Evolutionary conservation across 2,113 vertebrate species (phyloP), one percentile per base, ranked within the genome.

Genomic region (Forbesichthys agassizii): DNA sequence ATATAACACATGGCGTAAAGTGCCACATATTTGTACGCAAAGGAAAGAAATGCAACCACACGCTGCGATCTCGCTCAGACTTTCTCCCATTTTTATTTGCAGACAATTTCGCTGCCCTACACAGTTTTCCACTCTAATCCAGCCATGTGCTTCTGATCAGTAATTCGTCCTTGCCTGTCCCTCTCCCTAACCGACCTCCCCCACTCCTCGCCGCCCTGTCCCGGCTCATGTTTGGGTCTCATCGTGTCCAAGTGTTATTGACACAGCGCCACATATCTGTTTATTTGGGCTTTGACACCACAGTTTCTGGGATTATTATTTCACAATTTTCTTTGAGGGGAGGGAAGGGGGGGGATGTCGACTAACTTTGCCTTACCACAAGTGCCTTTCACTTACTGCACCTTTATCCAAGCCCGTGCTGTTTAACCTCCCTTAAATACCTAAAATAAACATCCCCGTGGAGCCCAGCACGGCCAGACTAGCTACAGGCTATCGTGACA

Each of bases 391-490:
- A 69, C 20, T 49, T 61, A 18, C 53, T 66, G n/a, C 82, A 74
- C 78, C 71, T 78, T 75, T 16, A 33, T 20, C 16, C 59, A 47
- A 63, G 57, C 59, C 61, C 74, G 1, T 48, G 27, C 60, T 47
- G 59, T 65, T 79, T 65, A 73, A 71, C 77, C 72, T 79, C 69
- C 49, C 18, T 63, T 63, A 74, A 71, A 83, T 53, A 78, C 74
- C 67, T 56, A 84, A 84, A 87, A 89, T 71, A 86, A 91, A 87
- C 78, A 84, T 69, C 42, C 64, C 64, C 18, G 12, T 0, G 52
- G 47, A 74, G 67, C 78, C 83, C 62, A 57, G 48, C 67, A 71
- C 71, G 66, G 48, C 52, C 7, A 3, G 66, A 55, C 74, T 73
- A 68, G 27, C 27, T 27, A 27, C 27, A 27, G 51, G 69, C 10